phyloP scores from a whole-genome alignment of 2,888 invertebrate genomes.

The Stegana nigrithorax region DNA sequence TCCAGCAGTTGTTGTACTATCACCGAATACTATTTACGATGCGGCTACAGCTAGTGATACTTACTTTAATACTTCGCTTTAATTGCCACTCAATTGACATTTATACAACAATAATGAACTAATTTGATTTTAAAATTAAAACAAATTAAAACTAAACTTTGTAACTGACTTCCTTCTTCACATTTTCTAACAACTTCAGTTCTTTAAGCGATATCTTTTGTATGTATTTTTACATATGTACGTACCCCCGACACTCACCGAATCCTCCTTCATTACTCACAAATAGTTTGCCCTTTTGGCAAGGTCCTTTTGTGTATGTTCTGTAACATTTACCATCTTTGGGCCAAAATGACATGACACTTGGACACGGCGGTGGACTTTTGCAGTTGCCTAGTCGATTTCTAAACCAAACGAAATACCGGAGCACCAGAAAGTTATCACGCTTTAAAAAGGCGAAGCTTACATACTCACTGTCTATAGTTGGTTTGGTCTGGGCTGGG shows the following conservation, averaged over 20 bases:
- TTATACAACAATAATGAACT: slow-evolving; percentile 37
- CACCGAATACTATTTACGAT: too few relatives aligned
- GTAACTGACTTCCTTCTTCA: too few relatives aligned
- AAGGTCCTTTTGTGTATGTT: slow-evolving; percentile 79
- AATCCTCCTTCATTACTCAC: slow-evolving; percentile 73
- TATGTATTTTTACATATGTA: background rate
- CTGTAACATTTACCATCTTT: slow-evolving; percentile 81
- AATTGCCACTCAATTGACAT: slow-evolving; percentile 71
- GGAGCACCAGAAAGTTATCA: background rate
- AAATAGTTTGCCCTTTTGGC: slow-evolving; percentile 79
- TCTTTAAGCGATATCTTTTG: background rate
- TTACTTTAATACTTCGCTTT: too few relatives aligned
- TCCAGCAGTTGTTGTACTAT: too few relatives aligned
- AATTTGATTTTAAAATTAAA: too few relatives aligned
- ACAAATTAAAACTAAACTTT: too few relatives aligned
- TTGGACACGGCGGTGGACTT: slow-evolving; percentile 74
- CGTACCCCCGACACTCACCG: slow-evolving; percentile 73
- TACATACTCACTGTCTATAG: background rate
- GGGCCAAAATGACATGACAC: slow-evolving; percentile 81
- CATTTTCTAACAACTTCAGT: too few relatives aligned
- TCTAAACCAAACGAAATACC: slow-evolving; percentile 35
- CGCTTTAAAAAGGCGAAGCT: background rate
- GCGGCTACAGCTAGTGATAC: too few relatives aligned
- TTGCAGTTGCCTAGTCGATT: slow-evolving; percentile 80
- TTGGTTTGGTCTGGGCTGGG: slow-evolving; percentile 71